Base-by-base conservation (phyloP, 2,113 vertebrate species). In the Hyperopisus bebe region DNA sequence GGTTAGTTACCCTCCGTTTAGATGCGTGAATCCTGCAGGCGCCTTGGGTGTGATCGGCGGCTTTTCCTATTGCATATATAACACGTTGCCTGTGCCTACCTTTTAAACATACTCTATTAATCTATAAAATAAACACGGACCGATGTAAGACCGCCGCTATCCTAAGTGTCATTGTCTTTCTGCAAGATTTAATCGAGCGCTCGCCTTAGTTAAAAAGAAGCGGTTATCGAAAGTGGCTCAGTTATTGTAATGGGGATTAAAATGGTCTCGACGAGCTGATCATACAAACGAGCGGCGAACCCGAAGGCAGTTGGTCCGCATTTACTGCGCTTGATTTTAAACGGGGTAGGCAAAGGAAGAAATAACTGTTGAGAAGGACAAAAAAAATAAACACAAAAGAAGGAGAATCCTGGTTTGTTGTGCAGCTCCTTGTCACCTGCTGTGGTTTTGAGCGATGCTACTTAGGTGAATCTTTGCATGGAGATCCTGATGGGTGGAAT, bases 11-110 rank as follows among this genome's bases (percentile, higher is more conserved):
- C 86, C 90, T 89, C 53, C 85, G 90, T 90, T 90, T 48, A 90
- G 91, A 92, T 88, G 88, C 90, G 95, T 95, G 92, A 92, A 94
- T 97, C 96, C 95, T 97, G 96, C 96, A 95, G 95, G 94, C 92
- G 95, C 94, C 95, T 94, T 96, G 97, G 96, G 96, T 97, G 96
- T 95, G 96, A 97, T 96, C 96, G 86, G 90, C 91, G 92, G 91
- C 93, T 92, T 66, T 92, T 93, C 91, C 90, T 93, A 89, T 93
- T 94, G 94, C 93, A 94, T 95, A 93, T 95, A 89, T 93, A 92
- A 83, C 19, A 83, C 53, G 3, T 58, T 55, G 35, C 47, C 42
- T 27, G 58, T 88, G 66, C 66, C 31, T 70, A 44, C 66, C 27
- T 74, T 82, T 31, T 42, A 48, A 82, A 48, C 48, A 35, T 35